These are phyloP conservation scores for Parazoanthus swiftii DNA, from an alignment of 92 coral and sea anemone genomes.

Conservation along the genomic window DNA sequence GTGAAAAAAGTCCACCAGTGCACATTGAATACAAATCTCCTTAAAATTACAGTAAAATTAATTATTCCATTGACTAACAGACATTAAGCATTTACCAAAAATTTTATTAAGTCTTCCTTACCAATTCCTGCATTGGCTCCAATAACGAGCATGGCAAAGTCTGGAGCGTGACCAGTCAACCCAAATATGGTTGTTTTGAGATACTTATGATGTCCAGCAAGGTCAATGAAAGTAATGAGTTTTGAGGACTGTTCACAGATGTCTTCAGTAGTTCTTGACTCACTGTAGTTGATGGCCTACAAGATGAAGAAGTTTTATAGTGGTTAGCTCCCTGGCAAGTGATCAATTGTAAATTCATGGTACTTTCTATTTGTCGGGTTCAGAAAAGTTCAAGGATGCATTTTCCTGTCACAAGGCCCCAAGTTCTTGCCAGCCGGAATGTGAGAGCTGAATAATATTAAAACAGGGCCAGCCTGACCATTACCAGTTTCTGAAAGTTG, in stretches of 20 bases:
- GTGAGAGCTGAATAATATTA: too few species aligned
- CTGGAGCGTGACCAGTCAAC: constrained; percentile 97
- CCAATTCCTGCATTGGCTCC: constrained; percentile 99
- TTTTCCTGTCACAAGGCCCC: too few species aligned
- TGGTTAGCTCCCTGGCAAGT: neutral
- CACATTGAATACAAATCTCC: too few species aligned
- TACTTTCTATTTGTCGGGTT: too few species aligned
- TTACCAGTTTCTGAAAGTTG: too few species aligned
- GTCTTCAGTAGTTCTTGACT: constrained; percentile 94
- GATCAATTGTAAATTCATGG: too few species aligned
- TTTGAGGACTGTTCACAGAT: constrained; percentile 95
- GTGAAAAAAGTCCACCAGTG: too few species aligned
- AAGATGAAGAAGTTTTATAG: neutral
- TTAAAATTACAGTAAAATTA: too few species aligned
- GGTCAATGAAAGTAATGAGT: constrained; percentile 92
- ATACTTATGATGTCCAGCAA: constrained; percentile 98
- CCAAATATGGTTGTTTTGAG: constrained; percentile 97
- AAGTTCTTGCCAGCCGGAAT: too few species aligned
- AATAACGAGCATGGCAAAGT: constrained; percentile 93
- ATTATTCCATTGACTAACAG: too few species aligned
- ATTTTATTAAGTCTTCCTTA: constrained; percentile 35
- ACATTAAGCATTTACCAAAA: neutral
- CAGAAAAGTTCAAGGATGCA: too few species aligned
- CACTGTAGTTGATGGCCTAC: constrained; percentile 92
- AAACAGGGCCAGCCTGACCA: too few species aligned